These are phyloP conservation scores for Drosophila seguyi DNA, from an alignment of 1,140 invertebrate genomes.

Conservation along the genomic window DNA sequence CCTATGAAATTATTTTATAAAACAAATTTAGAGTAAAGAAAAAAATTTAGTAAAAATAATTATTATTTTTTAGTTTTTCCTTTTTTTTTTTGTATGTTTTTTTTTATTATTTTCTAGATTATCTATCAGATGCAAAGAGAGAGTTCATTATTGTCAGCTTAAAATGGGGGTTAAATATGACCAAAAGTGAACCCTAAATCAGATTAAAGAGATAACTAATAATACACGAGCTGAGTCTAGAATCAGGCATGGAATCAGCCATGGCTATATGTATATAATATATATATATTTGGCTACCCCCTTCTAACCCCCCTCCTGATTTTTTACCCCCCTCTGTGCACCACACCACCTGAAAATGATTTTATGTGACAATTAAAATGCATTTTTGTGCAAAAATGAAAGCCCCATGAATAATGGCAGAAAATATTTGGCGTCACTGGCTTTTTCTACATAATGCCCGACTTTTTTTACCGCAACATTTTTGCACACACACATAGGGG, in stretches of 20 bases:
- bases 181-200: conserved; percentile 28
- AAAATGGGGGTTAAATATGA: not conserved
- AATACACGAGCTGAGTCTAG: conserved; percentile 1
- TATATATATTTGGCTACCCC: not conserved
- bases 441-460: conserved; percentile 75
- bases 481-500: conserved; percentile 34
- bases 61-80: not conserved
- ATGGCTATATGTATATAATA: not conserved
- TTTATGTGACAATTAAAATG: conserved; percentile 72
- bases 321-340: too few relatives aligned
- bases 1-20: too few relatives aligned
- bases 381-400: conserved; percentile 66
- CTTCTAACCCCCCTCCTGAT: too few relatives aligned
- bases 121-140: not conserved
- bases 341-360: conserved; percentile 34
- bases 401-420: conserved; percentile 76
- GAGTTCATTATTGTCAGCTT: not conserved
- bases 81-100: not conserved
- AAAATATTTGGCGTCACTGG: conserved; percentile 77
- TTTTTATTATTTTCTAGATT: not conserved
- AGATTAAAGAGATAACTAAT: conserved; percentile 34
- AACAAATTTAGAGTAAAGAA: too few relatives aligned
- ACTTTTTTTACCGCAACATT: conserved; percentile 74
- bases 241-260: not conserved
- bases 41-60: too few relatives aligned